Evolutionary conservation across 2,113 vertebrate species (phyloP), one percentile per base, ranked within the genome.

Genomic region (Oryzias javanicus): DNA sequence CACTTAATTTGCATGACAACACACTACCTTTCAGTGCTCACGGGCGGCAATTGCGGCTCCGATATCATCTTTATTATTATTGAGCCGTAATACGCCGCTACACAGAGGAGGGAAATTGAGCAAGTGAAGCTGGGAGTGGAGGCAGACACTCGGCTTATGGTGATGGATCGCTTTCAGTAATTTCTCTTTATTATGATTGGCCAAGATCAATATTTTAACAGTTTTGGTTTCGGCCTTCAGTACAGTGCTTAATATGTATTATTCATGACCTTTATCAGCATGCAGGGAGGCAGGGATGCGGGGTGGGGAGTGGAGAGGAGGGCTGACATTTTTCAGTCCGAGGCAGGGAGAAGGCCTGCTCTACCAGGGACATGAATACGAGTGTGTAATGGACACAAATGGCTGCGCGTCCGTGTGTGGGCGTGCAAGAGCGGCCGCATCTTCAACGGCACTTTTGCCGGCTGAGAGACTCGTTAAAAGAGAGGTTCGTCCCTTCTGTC

Each of bases 131-230:
- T 62, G 0, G 70, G 79, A 87, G 79, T 82, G 40, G 66, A 25
- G 60, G 79, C 70, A 80, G 84, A 85, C 76, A 64, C 78, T 80
- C 18, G 74, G 82, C 80, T 82, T 55, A 58, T 55, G 61, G 77
- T 91, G 90, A 91, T 87, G 86, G 89, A 91, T 91, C 60, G 80
- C 86, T 88, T 78, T 88, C 88, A 86, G 88, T 91, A 83, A 90
- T 91, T 89, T 89, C 81, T 86, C 84, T 86, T 90, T 86, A 89
- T 92, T 90, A 89, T 89, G 87, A 92, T 90, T 89, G 86, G 89
- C 78, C 81, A 89, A 90, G 86, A 92, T 92, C 90, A 91, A 91
- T 92, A 92, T 92, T 92, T 90, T 87, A 90, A 88, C 88, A 90
- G 82, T 89, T 90, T 22, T 74, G 55, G 84, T 89, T 89, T 88